Percentiles rank a stretch among this genome's conserved stretches.
Conservation (phyloP, 1,140 invertebrate genomes). For the Diorhabda sublineata region DNA sequence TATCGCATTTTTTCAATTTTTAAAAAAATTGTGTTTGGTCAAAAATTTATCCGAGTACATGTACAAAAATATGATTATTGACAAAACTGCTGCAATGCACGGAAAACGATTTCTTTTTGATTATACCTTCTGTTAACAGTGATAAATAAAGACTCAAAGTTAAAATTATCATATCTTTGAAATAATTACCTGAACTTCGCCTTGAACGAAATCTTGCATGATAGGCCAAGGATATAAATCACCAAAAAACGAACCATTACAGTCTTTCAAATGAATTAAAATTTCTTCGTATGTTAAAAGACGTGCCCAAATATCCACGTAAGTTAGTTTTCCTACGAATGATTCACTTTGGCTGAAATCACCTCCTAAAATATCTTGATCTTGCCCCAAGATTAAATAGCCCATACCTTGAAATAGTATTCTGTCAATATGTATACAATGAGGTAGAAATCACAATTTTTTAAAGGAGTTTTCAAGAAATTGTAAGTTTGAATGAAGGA, state of each 20-base stretch:
- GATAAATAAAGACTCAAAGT: no score
- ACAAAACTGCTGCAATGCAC: no score
- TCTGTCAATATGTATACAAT: not conserved
- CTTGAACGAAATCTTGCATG: conserved; percentile 53
- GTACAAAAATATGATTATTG: no score
- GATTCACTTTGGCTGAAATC: conserved; percentile 63
- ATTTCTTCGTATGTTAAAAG: conserved; percentile 50
- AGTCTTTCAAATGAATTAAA: conserved; percentile 49
- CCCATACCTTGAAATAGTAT: conserved; percentile 49
- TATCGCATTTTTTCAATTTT: no score
- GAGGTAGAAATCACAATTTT: no score
- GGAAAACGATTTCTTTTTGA: no score
- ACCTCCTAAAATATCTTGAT: conserved; percentile 62
- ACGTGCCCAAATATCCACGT: conserved; percentile 61
- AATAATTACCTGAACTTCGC: conserved; percentile 50
- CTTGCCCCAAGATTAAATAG: conserved; percentile 63
- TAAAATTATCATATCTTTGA: no score
- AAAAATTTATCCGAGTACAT: no score
- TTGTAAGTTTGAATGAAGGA: no score
- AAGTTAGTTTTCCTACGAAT: conserved; percentile 59
- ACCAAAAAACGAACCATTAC: conserved; percentile 52
- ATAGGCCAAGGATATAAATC: conserved; percentile 61
- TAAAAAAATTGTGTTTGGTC: no score
- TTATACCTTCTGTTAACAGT: no score
- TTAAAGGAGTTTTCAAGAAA: no score